phyloP scores from a whole-genome alignment of 2,113 vertebrate species.

The Dasypus novemcinctus region DNA sequence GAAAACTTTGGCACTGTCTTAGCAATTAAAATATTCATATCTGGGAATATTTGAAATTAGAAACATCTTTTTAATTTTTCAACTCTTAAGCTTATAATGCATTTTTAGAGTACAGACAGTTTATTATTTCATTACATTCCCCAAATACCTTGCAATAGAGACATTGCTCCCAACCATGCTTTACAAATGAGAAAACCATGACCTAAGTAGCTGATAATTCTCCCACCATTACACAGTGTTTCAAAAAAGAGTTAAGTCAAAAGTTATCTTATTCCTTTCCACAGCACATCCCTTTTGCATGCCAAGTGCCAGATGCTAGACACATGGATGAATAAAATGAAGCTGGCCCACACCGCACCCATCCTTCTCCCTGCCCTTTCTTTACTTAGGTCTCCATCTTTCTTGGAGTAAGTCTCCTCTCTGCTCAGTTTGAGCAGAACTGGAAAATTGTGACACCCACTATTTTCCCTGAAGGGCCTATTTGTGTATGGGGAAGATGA shows the following conservation, averaged over 20 bases:
- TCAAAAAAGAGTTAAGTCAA: not conserved
- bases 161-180: not conserved
- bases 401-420: not conserved
- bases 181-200: not conserved
- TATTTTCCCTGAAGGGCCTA: not conserved
- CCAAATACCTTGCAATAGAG: not conserved
- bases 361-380: not conserved
- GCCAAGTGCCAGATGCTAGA: not conserved
- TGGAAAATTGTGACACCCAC: not conserved
- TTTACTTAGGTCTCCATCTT: not conserved
- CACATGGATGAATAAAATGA: not conserved
- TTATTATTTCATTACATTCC: conserved; percentile 11
- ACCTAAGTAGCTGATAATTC: not conserved
- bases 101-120: not conserved
- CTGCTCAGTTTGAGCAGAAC: not conserved
- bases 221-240: not conserved
- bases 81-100: not conserved
- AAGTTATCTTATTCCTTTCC: not conserved
- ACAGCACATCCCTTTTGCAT: not conserved
- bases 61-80: not conserved
- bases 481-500: not conserved
- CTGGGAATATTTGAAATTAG: conserved; percentile 37
- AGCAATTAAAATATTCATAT: conserved; percentile 33
- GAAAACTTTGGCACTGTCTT: not conserved
- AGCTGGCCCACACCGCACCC: not conserved